phyloP scores from a whole-genome alignment of 2,113 vertebrate species.

The Silurus glanis region DNA sequence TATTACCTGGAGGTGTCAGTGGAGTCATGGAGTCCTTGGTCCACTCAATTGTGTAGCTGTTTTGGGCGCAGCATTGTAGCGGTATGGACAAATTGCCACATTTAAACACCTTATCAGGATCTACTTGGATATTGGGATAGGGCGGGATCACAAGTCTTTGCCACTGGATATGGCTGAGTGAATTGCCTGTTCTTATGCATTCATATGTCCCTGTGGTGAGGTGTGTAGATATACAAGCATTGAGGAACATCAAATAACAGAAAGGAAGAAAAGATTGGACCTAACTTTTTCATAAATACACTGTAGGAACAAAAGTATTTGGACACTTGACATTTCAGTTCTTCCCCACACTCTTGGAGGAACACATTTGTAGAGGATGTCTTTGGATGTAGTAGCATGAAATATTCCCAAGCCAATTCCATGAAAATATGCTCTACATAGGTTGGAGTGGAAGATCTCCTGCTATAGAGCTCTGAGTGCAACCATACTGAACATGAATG shows the following conservation, averaged over 20 bases:
- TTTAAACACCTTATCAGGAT: not conserved
- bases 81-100: conserved; percentile 9
- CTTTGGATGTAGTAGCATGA: too few species aligned
- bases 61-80: conserved; percentile 30
- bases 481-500: too few species aligned
- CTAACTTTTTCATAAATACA: too few species aligned
- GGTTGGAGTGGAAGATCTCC: too few species aligned
- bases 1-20: conserved; percentile 21
- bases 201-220: conserved; percentile 57
- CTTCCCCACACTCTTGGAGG: too few species aligned
- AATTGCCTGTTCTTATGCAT: conserved; percentile 37
- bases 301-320: too few species aligned
- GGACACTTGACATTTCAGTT: too few species aligned
- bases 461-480: too few species aligned
- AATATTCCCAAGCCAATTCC: too few species aligned
- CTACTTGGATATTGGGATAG: conserved; percentile 54
- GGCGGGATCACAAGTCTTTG: conserved; percentile 43
- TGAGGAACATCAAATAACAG: not conserved
- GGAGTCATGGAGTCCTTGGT: too few species aligned
- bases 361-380: too few species aligned
- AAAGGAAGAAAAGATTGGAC: not conserved
- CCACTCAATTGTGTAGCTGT: conserved; percentile 24
- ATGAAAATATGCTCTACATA: too few species aligned
- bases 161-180: conserved; percentile 47
- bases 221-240: not conserved